Base-by-base conservation (phyloP, 2,888 invertebrate genomes). In the Chloroclystis v-ata region DNA sequence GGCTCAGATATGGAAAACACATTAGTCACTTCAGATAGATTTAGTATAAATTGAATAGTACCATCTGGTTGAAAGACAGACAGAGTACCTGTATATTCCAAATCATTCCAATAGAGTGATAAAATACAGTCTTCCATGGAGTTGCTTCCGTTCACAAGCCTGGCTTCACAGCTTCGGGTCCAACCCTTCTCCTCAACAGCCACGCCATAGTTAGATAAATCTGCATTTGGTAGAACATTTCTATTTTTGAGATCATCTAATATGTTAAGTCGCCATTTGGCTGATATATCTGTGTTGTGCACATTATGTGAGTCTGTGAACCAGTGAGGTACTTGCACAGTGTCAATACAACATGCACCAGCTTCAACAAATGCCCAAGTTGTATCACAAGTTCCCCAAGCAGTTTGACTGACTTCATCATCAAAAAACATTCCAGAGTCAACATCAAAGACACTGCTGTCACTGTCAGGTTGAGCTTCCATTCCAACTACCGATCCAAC, bases 151-250 rank as follows among this genome's bases (percentile, higher is more conserved):
- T 85, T 82, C 39, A 90, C 87, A 56, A 93, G 91, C 63, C 94
- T 91, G 0, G 94, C 93, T 77, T 95, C 94, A 30, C 94, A 95
- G 49, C 92, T 92, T 66, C 96, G 94, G 0, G 94, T 91, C 95
- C 96, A 97, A 0, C 95, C 95, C 13, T 93, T 92, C 67, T 93
- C 92, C 79, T 96, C 95, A 41, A 96, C 90, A 16, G 96, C 96
- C 65, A 92, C 90, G 62, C 94, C 93, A 79, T 92, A 95, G 47
- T 89, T 82, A 11, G 89, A 80, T 51, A 90, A 82, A 58, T 92
- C 89, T 30, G 89, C 65, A 39, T 86, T 74, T 9, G 89, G 67
- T 33, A 64, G 67, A 45, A 83, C 81, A 50, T 89, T 82, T 61
- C 94, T 89, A 37, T 71, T 74, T 70, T 91, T 92, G 32, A 97